Percentiles rank a stretch among this genome's conserved stretches.
Conservation (phyloP, 2,797 vertebrate species). For the Cuculus canorus region DNA sequence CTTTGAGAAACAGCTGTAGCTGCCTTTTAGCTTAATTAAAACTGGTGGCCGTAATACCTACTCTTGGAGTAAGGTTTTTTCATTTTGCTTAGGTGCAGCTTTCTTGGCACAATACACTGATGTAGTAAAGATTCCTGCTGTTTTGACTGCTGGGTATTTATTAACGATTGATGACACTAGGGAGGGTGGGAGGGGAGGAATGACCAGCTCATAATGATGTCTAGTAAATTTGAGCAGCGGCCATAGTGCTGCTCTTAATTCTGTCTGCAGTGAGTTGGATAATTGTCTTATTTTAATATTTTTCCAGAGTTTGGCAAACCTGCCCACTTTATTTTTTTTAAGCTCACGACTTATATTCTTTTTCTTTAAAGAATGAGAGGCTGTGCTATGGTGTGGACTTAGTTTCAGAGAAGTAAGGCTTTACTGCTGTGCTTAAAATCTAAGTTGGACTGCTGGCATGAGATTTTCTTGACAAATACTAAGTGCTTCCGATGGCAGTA, state of each 20-base stretch:
- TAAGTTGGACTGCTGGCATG: neutral
- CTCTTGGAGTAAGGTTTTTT: neutral
- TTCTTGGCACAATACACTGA: neutral
- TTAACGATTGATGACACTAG: neutral
- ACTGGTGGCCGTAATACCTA: neutral
- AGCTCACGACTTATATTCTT: neutral
- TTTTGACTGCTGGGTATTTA: neutral
- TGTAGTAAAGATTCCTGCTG: neutral
- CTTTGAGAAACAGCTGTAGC: neutral
- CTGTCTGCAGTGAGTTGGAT: neutral
- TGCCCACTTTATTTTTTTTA: neutral
- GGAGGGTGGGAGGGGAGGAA: neutral
- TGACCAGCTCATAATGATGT: neutral
- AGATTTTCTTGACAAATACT: neutral
- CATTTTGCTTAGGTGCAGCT: neutral
- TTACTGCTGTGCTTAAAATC: neutral
- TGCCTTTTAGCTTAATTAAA: neutral
- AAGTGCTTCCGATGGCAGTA: neutral
- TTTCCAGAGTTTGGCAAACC: neutral
- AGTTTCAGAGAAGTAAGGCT: neutral
- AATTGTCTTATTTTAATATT: neutral
- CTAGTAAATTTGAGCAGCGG: too few species aligned
- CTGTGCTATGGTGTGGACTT: neutral
- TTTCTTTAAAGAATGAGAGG: neutral
- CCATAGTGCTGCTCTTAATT: neutral